These are phyloP conservation scores for Galagoides demidoff DNA, from an alignment of 2,797 vertebrate genomes.

Conservation along the genomic window DNA sequence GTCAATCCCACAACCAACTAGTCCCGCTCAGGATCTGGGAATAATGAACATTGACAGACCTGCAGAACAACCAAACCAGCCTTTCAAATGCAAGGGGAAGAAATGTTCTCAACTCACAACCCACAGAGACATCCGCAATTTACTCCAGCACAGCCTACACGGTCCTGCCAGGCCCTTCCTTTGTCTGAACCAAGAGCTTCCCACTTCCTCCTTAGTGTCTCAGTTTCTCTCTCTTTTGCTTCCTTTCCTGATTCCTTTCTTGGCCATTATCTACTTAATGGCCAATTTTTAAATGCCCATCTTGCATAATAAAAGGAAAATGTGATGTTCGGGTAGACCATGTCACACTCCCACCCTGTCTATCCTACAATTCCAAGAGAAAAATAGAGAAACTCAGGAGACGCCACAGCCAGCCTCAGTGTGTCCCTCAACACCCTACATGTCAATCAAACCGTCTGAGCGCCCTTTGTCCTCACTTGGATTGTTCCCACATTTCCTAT, in stretches of 20 bases:
- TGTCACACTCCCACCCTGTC: fast-evolving
- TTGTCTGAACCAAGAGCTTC: not conserved
- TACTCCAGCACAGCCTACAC: not conserved
- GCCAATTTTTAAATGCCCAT: not conserved
- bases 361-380: not conserved
- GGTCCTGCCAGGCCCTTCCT: not conserved
- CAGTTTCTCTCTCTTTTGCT: not conserved
- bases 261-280: not conserved
- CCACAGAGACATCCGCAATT: not conserved
- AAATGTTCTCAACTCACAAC: not conserved
- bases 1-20: not conserved
- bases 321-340: not conserved
- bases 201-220: not conserved
- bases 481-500: not conserved
- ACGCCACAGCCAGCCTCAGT: not conserved
- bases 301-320: not conserved
- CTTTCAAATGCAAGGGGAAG: not conserved
- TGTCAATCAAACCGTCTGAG: not conserved
- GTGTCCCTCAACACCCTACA: not conserved
- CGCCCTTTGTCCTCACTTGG: not conserved
- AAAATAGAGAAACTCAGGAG: not conserved
- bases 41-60: not conserved
- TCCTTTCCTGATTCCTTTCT: not conserved
- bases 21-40: not conserved
- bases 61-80: not conserved